phyloP scores from a whole-genome alignment of 2,888 invertebrate genomes.

The Latheticus oryzae region DNA sequence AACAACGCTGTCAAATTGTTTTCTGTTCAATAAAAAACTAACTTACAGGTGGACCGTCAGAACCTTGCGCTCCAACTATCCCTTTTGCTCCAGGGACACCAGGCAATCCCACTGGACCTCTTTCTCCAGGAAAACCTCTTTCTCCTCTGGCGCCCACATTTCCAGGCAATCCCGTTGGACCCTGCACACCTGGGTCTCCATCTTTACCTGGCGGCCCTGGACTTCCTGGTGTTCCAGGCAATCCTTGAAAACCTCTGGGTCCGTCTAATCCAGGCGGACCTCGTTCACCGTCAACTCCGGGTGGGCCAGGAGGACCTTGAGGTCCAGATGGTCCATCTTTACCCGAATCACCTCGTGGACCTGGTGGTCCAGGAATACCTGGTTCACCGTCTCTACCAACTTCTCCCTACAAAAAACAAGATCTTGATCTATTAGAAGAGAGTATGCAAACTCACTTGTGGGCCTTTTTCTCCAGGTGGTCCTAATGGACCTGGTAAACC shows the following conservation, averaged over 20 bases:
- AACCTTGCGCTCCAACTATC: slow-evolving; percentile 74
- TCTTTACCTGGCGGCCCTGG: slow-evolving; percentile 84
- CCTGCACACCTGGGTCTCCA: slow-evolving; percentile 79
- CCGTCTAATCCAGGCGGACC: slow-evolving; percentile 83
- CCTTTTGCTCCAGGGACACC: slow-evolving; percentile 76
- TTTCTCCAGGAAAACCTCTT: slow-evolving; percentile 80
- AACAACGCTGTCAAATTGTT: slow-evolving; percentile 20
- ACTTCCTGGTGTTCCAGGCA: slow-evolving; percentile 80
- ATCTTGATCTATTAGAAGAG: slow-evolving; percentile 23
- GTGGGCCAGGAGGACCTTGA: slow-evolving; percentile 78
- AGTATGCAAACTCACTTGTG: slow-evolving; percentile 68
- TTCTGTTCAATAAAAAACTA: not conserved
- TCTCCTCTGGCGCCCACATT: slow-evolving; percentile 70
- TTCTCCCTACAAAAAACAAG: slow-evolving; percentile 71
- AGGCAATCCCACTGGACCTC: slow-evolving; percentile 76
- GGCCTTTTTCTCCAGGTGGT: slow-evolving; percentile 81
- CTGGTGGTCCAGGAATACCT: slow-evolving; percentile 81
- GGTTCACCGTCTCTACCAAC: slow-evolving; percentile 84
- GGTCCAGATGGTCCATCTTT: slow-evolving; percentile 82
- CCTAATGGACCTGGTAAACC: slow-evolving; percentile 85
- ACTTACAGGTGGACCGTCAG: slow-evolving; percentile 75
- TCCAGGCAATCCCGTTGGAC: slow-evolving; percentile 71
- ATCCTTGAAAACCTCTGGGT: slow-evolving; percentile 76
- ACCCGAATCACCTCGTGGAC: slow-evolving; percentile 83
- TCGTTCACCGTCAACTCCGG: slow-evolving; percentile 79